A percentile compares a stretch with the other conserved stretches of the same genome.
phyloP scores from a whole-genome alignment of 2,888 invertebrate genomes.

The Macaria liturata region DNA sequence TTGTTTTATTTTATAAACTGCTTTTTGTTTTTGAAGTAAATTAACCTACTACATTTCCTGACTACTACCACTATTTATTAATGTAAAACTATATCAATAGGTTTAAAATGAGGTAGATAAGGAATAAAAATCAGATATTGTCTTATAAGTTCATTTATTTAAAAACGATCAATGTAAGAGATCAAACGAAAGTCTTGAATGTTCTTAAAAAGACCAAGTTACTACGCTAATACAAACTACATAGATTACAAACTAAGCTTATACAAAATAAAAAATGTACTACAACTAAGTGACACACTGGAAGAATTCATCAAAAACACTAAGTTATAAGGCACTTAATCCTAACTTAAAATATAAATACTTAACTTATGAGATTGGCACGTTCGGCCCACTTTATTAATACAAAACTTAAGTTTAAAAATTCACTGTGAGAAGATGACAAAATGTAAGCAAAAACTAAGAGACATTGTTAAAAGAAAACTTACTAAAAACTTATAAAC shows the following conservation, averaged over 20 bases:
- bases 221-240: constrained; percentile 27
- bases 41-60: too few relatives aligned
- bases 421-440: constrained; percentile 25
- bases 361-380: constrained; percentile 65
- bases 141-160: constrained; percentile 52
- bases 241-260: constrained; percentile 14
- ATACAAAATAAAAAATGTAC: constrained; percentile 33
- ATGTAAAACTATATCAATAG: too few relatives aligned
- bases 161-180: constrained; percentile 68
- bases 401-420: constrained; percentile 35
- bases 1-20: too few relatives aligned
- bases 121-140: neutral
- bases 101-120: too few relatives aligned
- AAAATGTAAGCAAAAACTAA: constrained; percentile 20
- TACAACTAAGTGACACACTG: constrained; percentile 53
- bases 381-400: constrained; percentile 68
- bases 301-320: constrained; percentile 58
- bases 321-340: constrained; percentile 25
- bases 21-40: too few relatives aligned
- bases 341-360: constrained; percentile 37
- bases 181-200: constrained; percentile 81
- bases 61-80: too few relatives aligned
- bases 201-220: constrained; percentile 73
- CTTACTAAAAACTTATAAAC: constrained; percentile 15
- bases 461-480: neutral